Evolutionary conservation across 2,797 vertebrate species (phyloP).

Genomic region (Macrochelys suwanniensis): DNA sequence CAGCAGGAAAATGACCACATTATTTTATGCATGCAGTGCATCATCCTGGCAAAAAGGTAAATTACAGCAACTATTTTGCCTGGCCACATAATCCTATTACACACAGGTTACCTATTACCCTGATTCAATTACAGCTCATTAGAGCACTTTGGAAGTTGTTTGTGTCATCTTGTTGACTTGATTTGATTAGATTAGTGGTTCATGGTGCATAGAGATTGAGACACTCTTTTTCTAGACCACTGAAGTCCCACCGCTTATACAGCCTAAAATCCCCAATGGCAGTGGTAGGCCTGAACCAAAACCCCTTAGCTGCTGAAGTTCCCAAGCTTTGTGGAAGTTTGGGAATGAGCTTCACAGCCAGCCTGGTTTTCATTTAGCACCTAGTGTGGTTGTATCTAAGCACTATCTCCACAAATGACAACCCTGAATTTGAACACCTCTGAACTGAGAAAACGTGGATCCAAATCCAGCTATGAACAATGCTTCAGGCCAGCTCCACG

Average conservation of each 20-base stretch:
- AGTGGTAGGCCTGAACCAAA: neutral
- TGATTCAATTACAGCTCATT: conserved; percentile 8
- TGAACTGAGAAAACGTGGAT: neutral
- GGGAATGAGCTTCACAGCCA: neutral
- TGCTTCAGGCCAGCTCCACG: neutral
- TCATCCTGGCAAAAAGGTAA: neutral
- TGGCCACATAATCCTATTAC: neutral
- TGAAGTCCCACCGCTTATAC: neutral
- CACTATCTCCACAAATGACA: neutral
- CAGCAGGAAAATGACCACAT: neutral
- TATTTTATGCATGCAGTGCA: neutral
- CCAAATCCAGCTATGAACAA: conserved; percentile 2
- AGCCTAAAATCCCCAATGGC: neutral
- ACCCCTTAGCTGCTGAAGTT: neutral
- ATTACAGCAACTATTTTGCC: neutral
- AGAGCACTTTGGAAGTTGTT: neutral
- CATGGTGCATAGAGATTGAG: neutral
- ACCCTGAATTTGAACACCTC: neutral
- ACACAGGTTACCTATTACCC: neutral
- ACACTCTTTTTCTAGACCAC: neutral
- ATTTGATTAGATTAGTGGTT: neutral
- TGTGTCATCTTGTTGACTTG: neutral
- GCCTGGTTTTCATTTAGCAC: neutral
- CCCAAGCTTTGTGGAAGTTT: neutral
- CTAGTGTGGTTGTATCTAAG: neutral